A percentile compares a stretch with the other conserved stretches of the same genome.
phyloP scores from a whole-genome alignment of 2,888 invertebrate species.

The Pyrocoelia pectoralis region DNA sequence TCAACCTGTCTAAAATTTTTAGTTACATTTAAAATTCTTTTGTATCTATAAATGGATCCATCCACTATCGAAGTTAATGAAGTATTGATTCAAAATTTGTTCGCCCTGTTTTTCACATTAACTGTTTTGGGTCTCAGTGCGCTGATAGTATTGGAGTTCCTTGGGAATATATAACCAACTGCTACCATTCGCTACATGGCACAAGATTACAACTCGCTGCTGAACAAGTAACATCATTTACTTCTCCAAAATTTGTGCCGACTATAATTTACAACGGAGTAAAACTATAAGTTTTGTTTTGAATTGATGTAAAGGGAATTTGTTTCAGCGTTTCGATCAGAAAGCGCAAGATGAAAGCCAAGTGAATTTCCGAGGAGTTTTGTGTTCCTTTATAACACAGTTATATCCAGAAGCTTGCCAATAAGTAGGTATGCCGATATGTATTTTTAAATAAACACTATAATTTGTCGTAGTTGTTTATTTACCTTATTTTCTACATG shows the following conservation, averaged over 20 bases:
- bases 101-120: background rate
- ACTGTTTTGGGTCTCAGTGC: conserved; percentile 54
- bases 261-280: conserved; percentile 64
- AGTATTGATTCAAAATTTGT: too few relatives aligned
- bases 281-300: conserved; percentile 43
- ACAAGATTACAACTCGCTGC: conserved; percentile 61
- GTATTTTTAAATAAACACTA: too few relatives aligned
- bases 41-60: too few relatives aligned
- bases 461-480: too few relatives aligned
- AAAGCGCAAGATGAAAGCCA: conserved; percentile 59
- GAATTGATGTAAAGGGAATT: background rate
- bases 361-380: conserved; percentile 56
- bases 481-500: too few relatives aligned
- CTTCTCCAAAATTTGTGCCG: conserved; percentile 63
- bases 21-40: too few relatives aligned
- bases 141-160: conserved; percentile 55
- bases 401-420: conserved; percentile 41
- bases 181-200: conserved; percentile 59
- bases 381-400: conserved; percentile 51
- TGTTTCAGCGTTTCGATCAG: conserved; percentile 55
- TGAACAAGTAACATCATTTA: conserved; percentile 59
- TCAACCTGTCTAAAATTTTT: too few relatives aligned
- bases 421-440: background rate
- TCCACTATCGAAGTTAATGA: too few relatives aligned
- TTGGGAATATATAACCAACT: conserved; percentile 54